These are phyloP conservation scores for Venturia canescens DNA, from an alignment of 1,140 invertebrate genomes.

Conservation along the genomic window DNA sequence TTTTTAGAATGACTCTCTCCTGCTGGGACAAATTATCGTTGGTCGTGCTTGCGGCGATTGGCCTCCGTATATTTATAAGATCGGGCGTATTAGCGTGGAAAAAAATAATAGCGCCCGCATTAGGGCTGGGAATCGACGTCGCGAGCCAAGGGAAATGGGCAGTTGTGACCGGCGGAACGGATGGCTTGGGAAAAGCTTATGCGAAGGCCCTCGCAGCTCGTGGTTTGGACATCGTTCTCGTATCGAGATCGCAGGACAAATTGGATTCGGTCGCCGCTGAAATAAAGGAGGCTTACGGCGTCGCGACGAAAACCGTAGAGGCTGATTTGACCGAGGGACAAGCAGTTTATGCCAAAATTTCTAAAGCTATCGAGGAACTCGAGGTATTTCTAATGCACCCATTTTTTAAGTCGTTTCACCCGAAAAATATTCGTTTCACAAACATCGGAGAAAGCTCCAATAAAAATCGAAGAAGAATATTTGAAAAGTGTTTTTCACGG, in stretches of 20 bases:
- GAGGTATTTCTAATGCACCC: conserved; percentile 76
- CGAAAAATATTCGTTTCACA: conserved; percentile 2
- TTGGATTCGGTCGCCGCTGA: conserved; percentile 88
- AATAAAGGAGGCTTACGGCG: conserved; percentile 86
- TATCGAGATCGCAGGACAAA: conserved; percentile 91
- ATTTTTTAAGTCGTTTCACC: too few relatives aligned
- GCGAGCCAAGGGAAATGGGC: conserved; percentile 72
- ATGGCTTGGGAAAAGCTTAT: conserved; percentile 95
- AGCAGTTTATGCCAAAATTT: conserved; percentile 87
- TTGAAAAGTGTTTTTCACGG: too few relatives aligned
- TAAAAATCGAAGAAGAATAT: too few relatives aligned
- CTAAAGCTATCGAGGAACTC: conserved; percentile 84
- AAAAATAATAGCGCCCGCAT: conserved; percentile 68
- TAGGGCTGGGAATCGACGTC: conserved; percentile 69
- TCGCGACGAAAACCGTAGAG: conserved; percentile 89
- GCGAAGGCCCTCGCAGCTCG: conserved; percentile 87
- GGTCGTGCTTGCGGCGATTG: conserved; percentile 65
- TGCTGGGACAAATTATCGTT: conserved; percentile 72
- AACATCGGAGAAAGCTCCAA: too few relatives aligned
- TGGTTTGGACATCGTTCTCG: conserved; percentile 91
- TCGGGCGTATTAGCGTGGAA: conserved; percentile 66
- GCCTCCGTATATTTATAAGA: conserved; percentile 64
- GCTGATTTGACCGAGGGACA: conserved; percentile 88
- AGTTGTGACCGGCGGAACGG: conserved; percentile 93
- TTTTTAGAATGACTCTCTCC: conserved; percentile 66